Percentiles rank a stretch among this genome's conserved stretches.
phyloP scores from a whole-genome alignment of 1,140 invertebrate species.

The Hirudo medicinalis region DNA sequence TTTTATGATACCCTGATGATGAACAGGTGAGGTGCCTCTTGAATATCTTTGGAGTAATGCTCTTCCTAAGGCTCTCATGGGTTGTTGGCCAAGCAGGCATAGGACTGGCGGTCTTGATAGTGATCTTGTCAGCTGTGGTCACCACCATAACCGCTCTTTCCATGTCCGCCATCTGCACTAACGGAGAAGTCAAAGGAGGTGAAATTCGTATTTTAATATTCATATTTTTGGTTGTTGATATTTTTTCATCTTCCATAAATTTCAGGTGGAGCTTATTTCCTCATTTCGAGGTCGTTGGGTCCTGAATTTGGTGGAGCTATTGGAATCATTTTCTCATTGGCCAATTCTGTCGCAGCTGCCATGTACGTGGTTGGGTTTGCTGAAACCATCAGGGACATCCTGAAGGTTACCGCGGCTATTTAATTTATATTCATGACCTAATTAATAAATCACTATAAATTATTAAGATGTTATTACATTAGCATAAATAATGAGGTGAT shows the following conservation, averaged over 20 bases:
- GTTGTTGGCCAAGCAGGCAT: slow-evolving; percentile 55
- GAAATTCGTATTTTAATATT: not conserved
- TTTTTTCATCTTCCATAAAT: not conserved
- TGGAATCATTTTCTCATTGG: slow-evolving; percentile 88
- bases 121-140: slow-evolving; percentile 70
- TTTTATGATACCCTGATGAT: too few species aligned
- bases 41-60: slow-evolving; percentile 53
- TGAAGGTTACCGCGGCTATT: slow-evolving; percentile 27
- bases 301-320: slow-evolving; percentile 95
- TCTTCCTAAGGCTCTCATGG: slow-evolving; percentile 48
- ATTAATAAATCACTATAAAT: too few species aligned
- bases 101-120: slow-evolving; percentile 53
- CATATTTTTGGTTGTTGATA: too few species aligned
- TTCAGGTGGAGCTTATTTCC: slow-evolving; percentile 87
- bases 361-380: slow-evolving; percentile 99
- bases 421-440: not conserved
- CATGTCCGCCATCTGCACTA: slow-evolving; percentile 90
- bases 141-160: slow-evolving; percentile 87
- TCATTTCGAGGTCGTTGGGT: slow-evolving; percentile 89
- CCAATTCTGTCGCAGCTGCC: slow-evolving; percentile 85
- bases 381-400: slow-evolving; percentile 56
- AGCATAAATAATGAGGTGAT: not conserved
- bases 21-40: slow-evolving; percentile 59
- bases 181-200: slow-evolving; percentile 97
- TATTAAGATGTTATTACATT: not conserved